Evolutionary conservation across 2,113 vertebrate genomes (phyloP), one percentile per base, ranked within the genome.

Genomic region (Pristiophorus japonicus): DNA sequence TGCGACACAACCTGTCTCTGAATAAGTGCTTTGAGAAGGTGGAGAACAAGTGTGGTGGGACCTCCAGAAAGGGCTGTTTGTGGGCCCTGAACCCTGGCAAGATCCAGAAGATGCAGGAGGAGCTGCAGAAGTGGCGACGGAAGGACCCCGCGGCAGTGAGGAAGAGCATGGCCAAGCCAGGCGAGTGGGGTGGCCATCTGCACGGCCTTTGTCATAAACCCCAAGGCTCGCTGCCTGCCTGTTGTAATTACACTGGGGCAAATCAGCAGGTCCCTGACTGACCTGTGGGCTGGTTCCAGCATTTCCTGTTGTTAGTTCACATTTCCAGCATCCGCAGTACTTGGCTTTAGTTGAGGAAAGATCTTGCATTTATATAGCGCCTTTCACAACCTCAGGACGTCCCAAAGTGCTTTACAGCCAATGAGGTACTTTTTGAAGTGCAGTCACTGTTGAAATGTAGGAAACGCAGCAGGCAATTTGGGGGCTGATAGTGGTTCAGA

Each of bases 21-120:
- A 99, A 99, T 97, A 99, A 99, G 96, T 99, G 99, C 96, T 99
- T 99, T n/a, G 98, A 99, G 97, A 99, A 99, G 96, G 98, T 99
- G 5, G 99, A 99, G 96, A 99, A 98, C 97, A 99, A 99, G 96
- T 98, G 97, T 0, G 98, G 99, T 10, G 98, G 97, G 96, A 98
- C 98, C 0, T 99, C 99, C 42, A 96, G 99, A 3, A 99, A 99
- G 96, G 99, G 99, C 95, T 99, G 99, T 18, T 95, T 99, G 73
- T 99, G 99, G 99, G 98, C 98, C 65, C 98, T 99, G 95, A 99
- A 99, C 67, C 99, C 99, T 0, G 98, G 98, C 97, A 99, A 99
- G 97, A 98, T 99, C 0, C 98, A 99, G 88, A 99, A 99, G 97
- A 99, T 99, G 99, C 98, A 99, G 97, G 99, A 99, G 62, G 99